A percentile compares a stretch with the other conserved stretches of the same genome.
Evolutionary conservation across 2,113 vertebrate genomes (phyloP).

Genomic region (Cyprinodon tularosa): DNA sequence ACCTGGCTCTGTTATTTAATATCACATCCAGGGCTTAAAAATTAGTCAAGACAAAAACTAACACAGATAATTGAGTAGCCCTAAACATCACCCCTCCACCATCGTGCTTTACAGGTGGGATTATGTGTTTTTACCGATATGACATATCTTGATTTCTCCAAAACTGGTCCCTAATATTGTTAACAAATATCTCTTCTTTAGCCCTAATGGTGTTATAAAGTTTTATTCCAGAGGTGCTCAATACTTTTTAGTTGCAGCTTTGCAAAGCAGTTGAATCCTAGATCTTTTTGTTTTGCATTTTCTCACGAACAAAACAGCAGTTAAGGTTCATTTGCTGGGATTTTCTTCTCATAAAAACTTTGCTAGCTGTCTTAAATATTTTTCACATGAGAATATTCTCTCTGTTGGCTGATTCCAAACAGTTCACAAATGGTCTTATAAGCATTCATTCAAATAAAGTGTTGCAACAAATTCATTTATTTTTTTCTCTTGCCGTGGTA

Average conservation of each 20-base stretch:
- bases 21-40: not conserved
- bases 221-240: no score
- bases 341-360: not conserved
- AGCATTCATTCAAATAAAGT: not conserved
- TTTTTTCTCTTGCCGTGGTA: accelerated
- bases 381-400: not conserved
- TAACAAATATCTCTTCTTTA: not conserved
- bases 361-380: not conserved
- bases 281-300: no score
- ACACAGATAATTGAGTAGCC: no score
- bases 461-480: not conserved
- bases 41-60: not conserved
- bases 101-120: not conserved
- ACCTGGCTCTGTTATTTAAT: not conserved
- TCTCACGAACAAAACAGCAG: no score
- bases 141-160: not conserved
- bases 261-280: no score
- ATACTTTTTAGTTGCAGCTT: no score
- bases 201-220: not conserved
- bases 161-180: not conserved
- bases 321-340: not conserved
- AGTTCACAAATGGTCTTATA: not conserved
- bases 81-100: not conserved
- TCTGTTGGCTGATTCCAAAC: not conserved
- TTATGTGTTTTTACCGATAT: not conserved